These are phyloP conservation scores for Hiodon tergisus DNA, from an alignment of 2,113 vertebrate species.

Conservation along the genomic window DNA sequence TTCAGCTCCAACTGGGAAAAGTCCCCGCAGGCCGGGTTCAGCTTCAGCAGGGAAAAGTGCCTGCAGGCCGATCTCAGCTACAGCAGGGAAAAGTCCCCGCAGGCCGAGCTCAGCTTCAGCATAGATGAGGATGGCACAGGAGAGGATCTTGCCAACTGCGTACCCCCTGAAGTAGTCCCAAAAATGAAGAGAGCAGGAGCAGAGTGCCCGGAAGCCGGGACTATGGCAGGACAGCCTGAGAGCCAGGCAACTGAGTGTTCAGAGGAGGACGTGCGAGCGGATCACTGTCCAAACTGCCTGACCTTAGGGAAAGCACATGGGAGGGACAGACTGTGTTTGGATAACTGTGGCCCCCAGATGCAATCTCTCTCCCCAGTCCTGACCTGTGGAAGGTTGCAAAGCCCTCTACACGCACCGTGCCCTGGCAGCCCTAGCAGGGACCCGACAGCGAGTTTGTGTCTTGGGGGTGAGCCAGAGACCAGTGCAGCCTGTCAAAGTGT, in stretches of 20 bases:
- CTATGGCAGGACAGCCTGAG: slow-evolving; percentile 51
- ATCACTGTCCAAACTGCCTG: slow-evolving; percentile 67
- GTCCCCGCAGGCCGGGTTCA: too few relatives aligned
- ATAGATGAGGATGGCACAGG: slow-evolving; percentile 47
- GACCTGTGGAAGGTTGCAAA: slow-evolving; percentile 41
- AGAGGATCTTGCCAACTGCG: slow-evolving; percentile 53
- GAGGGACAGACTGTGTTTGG: slow-evolving; percentile 66
- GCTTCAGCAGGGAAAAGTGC: too few relatives aligned
- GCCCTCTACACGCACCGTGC: slow-evolving; percentile 56
- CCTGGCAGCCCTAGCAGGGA: slow-evolving; percentile 38
- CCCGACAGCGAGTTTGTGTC: slow-evolving; percentile 41
- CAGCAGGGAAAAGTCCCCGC: too few relatives aligned
- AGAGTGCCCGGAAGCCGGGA: slow-evolving; percentile 5
- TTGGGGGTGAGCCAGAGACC: slow-evolving; percentile 49
- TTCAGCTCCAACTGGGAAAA: too few relatives aligned
- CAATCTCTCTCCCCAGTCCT: slow-evolving; percentile 55
- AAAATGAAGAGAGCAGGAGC: slow-evolving; percentile 46
- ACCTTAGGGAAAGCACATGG: slow-evolving; percentile 70
- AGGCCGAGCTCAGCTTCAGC: slow-evolving; percentile 21
- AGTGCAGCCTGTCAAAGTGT: slow-evolving; percentile 43
- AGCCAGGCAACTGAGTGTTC: slow-evolving; percentile 49
- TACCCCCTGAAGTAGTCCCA: slow-evolving; percentile 38
- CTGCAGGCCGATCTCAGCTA: too few relatives aligned
- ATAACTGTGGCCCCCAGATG: slow-evolving; percentile 64
- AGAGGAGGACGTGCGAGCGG: slow-evolving; percentile 46